Evolutionary conservation across 1,140 invertebrate genomes (phyloP), one percentile per base, ranked within the genome.

Genomic region (Drosophila melanogaster): DNA sequence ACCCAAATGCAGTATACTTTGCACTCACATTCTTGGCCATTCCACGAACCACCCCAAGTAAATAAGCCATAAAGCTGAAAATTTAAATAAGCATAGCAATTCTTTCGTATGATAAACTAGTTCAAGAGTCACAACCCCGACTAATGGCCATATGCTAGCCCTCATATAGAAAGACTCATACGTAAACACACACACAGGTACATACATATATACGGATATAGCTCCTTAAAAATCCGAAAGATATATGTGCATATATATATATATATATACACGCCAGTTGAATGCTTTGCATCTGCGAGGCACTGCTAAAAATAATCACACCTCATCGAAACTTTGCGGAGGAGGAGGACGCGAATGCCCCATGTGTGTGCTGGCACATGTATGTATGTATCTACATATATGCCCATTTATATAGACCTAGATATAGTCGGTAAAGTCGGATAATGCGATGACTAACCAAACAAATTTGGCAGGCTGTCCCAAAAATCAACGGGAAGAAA

Each of bases 391-490:
- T n/a, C n/a, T n/a, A n/a, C n/a, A n/a, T n/a, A 43, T 26, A 26
- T 30, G 58, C 3, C 53, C 44, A 51, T 53, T 54, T 40, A 72
- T 58, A 71, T 55, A 76, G 43, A 51, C 37, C 43, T 56, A 75
- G 38, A 69, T 59, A 50, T 49, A 74, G 57, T 43, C 58, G 75
- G 46, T 64, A 54, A 22, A 22, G 19, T 22, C 19, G 19, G 19
- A 22, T 77, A 65, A 56, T 43, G n/a, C 17, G 53, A 84, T 87
- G 81, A 87, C 73, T 85, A 81, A 87, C 67, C 81, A 77, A 85
- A 86, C 77, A 80, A 85, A 85, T 84, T 74, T 84, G 77, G 81
- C 80, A 79, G 76, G 61, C 79, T 58, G 72, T 77, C 75, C 60
- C 43, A 46, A 66, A 66, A 56, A 38, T 30, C 30, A 30, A 30